phyloP scores from a whole-genome alignment of 2,113 vertebrate genomes.

The Bucco capensis region DNA sequence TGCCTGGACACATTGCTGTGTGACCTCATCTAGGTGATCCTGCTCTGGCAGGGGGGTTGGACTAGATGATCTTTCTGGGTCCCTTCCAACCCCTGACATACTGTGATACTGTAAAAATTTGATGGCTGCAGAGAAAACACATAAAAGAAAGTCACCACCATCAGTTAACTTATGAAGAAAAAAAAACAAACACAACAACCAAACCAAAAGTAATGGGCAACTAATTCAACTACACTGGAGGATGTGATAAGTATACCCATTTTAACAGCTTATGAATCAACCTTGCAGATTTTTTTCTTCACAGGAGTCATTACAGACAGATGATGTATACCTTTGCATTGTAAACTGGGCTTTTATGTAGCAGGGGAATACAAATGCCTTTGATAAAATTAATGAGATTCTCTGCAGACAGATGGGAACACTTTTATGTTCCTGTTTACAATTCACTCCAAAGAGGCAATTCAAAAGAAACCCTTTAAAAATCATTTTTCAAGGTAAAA shows the following conservation, averaged over 20 bases:
- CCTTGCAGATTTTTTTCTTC: not conserved
- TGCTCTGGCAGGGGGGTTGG: too few species aligned
- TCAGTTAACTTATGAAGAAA: not conserved
- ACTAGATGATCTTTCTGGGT: too few species aligned
- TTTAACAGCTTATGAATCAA: not conserved
- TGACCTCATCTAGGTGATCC: too few species aligned
- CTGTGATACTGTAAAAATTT: too few species aligned
- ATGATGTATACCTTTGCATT: not conserved
- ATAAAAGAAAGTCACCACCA: not conserved
- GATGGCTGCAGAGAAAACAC: not conserved
- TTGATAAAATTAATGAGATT: conserved; percentile 42
- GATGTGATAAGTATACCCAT: not conserved
- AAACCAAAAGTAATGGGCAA: not conserved
- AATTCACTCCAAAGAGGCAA: not conserved
- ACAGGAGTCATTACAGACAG: not conserved
- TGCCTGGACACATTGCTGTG: too few species aligned
- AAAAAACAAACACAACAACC: not conserved
- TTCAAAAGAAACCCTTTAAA: not conserved
- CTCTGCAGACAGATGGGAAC: not conserved
- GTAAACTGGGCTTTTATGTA: not conserved
- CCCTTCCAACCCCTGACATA: too few species aligned
- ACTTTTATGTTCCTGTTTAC: conserved; percentile 32
- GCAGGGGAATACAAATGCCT: not conserved
- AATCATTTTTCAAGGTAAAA: not conserved
- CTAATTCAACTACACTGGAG: not conserved